phyloP scores from a whole-genome alignment of 2,113 vertebrate species.

The Atrichornis clamosus region DNA sequence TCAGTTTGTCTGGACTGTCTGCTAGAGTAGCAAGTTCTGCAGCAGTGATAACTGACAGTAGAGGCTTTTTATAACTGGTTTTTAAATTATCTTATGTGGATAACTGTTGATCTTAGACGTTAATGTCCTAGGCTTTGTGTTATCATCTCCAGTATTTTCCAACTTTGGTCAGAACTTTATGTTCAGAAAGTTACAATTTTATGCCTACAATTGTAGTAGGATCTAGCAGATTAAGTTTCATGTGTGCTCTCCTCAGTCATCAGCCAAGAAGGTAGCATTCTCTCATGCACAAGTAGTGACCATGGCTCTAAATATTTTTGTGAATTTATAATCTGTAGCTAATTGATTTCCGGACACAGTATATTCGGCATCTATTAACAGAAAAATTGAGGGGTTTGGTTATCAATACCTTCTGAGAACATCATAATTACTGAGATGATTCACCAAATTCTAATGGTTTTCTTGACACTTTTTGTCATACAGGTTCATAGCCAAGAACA shows the following conservation, averaged over 20 bases:
- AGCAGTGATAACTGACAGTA: background rate
- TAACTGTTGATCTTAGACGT: background rate
- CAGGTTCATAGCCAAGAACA: conserved; percentile 94
- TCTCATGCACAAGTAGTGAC: background rate
- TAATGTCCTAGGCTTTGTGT: background rate
- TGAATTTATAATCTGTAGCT: background rate
- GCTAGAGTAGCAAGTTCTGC: background rate
- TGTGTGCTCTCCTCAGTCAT: background rate
- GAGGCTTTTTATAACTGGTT: background rate
- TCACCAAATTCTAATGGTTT: background rate
- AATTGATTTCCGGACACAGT: background rate
- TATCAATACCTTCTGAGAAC: background rate
- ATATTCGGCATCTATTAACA: background rate
- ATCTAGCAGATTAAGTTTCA: background rate
- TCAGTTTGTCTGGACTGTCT: background rate
- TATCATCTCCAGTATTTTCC: background rate
- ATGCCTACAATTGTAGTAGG: rapidly evolving
- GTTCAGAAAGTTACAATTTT: background rate
- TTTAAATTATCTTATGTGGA: background rate
- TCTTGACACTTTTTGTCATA: background rate
- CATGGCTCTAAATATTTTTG: background rate
- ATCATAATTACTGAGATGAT: background rate
- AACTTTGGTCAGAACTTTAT: background rate
- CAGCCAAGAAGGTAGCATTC: background rate
- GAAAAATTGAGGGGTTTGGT: background rate